These are phyloP conservation scores for Tetragonula clypearis DNA, from an alignment of 1,140 invertebrate genomes.

Conservation along the genomic window DNA sequence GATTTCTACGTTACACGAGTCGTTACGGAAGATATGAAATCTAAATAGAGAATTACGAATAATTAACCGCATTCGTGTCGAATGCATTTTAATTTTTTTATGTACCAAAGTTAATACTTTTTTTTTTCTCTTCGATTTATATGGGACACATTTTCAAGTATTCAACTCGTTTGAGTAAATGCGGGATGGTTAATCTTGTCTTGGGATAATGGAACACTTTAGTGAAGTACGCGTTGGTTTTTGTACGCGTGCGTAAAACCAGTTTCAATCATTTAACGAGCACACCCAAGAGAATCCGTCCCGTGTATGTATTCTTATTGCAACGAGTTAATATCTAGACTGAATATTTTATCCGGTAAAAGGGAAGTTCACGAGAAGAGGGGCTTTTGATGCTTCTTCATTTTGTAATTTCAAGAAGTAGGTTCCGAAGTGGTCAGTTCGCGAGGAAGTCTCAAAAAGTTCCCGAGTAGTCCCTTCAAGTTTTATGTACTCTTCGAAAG, in stretches of 20 bases:
- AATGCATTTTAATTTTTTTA: neutral
- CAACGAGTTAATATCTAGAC: constrained; percentile 10
- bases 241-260: no score
- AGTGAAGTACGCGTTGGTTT: neutral
- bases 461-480: constrained; percentile 24
- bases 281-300: neutral
- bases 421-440: constrained; percentile 39
- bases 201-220: neutral
- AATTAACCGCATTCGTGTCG: no score
- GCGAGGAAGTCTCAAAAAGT: constrained; percentile 26
- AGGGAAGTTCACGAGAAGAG: constrained; percentile 33
- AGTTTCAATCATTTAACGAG: neutral
- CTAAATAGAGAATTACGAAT: no score
- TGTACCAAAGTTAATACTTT: neutral
- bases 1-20: no score
- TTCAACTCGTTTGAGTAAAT: neutral
- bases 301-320: neutral
- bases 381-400: constrained; percentile 23
- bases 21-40: no score
- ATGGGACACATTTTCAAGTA: neutral
- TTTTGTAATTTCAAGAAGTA: constrained; percentile 48
- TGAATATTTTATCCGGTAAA: constrained; percentile 40
- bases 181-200: neutral
- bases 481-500: constrained; percentile 20
- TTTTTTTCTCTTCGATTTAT: neutral